These are phyloP conservation scores for Vireo griseus DNA, from an alignment of 2,797 vertebrate species.

Conservation along the genomic window DNA sequence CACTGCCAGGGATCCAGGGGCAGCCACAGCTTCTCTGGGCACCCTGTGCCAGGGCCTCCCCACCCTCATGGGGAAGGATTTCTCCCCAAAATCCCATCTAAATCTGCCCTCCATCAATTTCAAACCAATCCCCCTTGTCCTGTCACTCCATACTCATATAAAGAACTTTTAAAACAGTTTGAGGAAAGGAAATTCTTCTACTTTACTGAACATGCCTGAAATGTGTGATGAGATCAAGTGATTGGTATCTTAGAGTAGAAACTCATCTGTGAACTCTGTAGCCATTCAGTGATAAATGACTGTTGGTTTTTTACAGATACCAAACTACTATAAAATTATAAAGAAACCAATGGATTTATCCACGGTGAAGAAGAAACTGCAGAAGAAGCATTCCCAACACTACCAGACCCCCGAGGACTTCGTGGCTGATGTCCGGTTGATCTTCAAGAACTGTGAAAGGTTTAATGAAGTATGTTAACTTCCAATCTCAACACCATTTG, in stretches of 20 bases:
- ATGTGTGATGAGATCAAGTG: neutral
- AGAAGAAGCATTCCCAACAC: conserved; percentile 88
- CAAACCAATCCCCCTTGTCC: neutral
- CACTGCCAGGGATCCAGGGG: neutral
- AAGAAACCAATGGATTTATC: conserved; percentile 99
- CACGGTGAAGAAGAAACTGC: conserved; percentile 93
- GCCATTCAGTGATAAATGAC: neutral
- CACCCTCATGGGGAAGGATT: neutral
- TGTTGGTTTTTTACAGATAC: conserved; percentile 79
- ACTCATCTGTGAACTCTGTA: neutral
- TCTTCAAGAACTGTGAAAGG: conserved; percentile 98
- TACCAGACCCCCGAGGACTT: conserved; percentile 90
- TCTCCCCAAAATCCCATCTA: rapidly evolving
- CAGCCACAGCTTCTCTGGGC: neutral
- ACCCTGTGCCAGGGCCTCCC: neutral
- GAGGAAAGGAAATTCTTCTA: neutral
- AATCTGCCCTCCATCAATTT: neutral
- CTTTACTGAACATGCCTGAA: rapidly evolving
- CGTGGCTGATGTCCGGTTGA: conserved; percentile 91
- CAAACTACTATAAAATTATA: conserved; percentile 99
- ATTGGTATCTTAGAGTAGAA: neutral
- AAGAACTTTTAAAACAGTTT: neutral
- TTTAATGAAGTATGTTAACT: conserved; percentile 98
- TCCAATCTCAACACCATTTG: conserved; percentile 46
- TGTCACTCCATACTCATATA: neutral